Percentiles rank a stretch among this genome's conserved stretches.
phyloP scores from a whole-genome alignment of 2,888 invertebrate species.

The Andricus curvator region DNA sequence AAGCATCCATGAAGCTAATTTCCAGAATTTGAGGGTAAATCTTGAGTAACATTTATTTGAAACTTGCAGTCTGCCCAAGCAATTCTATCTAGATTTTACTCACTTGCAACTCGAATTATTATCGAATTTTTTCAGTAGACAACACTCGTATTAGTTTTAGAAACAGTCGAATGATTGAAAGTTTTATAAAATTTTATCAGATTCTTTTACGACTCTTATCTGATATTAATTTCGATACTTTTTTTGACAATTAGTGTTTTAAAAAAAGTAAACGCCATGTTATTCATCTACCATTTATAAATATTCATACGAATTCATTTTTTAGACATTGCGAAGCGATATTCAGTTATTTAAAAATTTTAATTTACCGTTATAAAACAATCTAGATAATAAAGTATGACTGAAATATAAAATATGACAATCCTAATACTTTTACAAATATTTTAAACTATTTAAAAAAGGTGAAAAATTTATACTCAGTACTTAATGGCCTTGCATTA shows the following conservation, averaged over 20 bases:
- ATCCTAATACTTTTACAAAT: background rate
- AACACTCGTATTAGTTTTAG: background rate
- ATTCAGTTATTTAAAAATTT: background rate
- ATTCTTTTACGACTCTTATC: background rate
- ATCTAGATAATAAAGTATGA: background rate
- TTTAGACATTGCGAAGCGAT: background rate
- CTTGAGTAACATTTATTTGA: background rate
- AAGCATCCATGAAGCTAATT: background rate
- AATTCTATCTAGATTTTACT: background rate
- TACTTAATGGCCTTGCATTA: background rate
- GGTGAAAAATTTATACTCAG: background rate
- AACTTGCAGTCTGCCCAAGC: background rate
- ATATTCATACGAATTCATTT: background rate
- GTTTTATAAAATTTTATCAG: background rate
- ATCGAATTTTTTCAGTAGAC: background rate
- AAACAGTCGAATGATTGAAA: background rate
- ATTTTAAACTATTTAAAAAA: background rate
- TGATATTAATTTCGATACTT: background rate
- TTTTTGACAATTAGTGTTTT: background rate
- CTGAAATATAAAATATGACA: background rate
- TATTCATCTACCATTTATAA: background rate
- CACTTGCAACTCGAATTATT: background rate
- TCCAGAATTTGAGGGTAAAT: background rate
- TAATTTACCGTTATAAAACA: background rate
- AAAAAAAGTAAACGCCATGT: background rate